Evolutionary conservation across 92 coral and sea anemone species (phyloP).

Genomic region (Montipora capitata): DNA sequence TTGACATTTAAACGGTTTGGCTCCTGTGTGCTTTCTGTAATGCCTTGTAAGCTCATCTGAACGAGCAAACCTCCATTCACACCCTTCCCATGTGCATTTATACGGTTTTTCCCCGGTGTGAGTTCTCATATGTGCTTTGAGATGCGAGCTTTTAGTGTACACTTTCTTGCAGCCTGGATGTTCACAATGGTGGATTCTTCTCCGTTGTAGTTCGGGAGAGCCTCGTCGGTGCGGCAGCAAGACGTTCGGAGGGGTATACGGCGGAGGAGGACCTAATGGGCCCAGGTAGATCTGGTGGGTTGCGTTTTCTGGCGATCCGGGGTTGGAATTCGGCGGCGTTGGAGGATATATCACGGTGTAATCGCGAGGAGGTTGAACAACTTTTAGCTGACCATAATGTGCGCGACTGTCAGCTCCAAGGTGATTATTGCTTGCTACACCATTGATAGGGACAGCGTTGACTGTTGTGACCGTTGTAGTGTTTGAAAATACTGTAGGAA

Average conservation of each 20-base stretch:
- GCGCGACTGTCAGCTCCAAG: constrained; percentile 39
- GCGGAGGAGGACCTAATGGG: constrained; percentile 95
- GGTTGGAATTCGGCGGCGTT: constrained; percentile 98
- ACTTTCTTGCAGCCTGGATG: constrained; percentile 99
- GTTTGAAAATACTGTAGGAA: constrained; percentile 39
- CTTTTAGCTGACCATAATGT: constrained; percentile 78
- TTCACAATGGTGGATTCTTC: constrained; percentile 98
- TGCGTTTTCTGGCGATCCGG: constrained; percentile 98
- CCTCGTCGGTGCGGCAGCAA: constrained; percentile 73
- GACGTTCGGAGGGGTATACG: constrained; percentile 80
- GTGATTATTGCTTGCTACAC: constrained; percentile 2
- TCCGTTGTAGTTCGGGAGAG: constrained; percentile 92
- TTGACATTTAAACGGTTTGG: constrained; percentile 99
- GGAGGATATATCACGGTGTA: constrained; percentile 97
- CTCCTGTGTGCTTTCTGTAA: constrained; percentile 98
- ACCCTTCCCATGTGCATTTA: constrained; percentile 99
- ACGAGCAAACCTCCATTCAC: constrained; percentile 98
- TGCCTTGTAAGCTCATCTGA: constrained; percentile 99
- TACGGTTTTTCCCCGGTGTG: constrained; percentile 99
- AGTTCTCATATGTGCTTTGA: constrained; percentile 98
- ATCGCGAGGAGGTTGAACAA: constrained; percentile 91
- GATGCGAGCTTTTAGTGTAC: constrained; percentile 97
- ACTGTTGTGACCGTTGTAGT: constrained; percentile 49
- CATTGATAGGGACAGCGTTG: background rate
- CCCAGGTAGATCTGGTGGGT: constrained; percentile 79